These are phyloP conservation scores for Drosophila melanica DNA, from an alignment of 1,140 invertebrate species.

Conservation along the genomic window DNA sequence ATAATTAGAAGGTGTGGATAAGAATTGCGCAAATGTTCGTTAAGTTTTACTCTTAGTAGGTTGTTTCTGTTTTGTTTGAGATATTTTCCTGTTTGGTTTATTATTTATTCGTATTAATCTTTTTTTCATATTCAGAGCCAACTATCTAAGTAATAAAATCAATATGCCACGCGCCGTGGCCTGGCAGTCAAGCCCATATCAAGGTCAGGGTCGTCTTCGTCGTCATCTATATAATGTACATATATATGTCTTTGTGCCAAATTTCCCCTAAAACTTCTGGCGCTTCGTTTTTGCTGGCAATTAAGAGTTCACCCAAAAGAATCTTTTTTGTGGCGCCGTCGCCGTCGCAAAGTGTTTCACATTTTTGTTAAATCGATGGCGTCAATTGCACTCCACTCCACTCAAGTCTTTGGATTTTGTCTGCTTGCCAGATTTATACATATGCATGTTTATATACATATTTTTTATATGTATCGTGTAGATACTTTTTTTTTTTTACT, in stretches of 20 bases:
- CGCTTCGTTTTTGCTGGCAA: constrained; percentile 8
- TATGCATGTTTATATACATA: neutral
- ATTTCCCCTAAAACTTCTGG: neutral
- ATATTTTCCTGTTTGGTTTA: too few species aligned
- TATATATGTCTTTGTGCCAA: too few species aligned
- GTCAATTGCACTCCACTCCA: constrained; percentile 69
- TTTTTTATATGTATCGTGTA: neutral
- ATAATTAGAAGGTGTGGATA: too few species aligned
- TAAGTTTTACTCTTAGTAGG: too few species aligned
- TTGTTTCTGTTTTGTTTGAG: too few species aligned
- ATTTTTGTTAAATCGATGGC: constrained; percentile 76
- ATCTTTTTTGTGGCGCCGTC: constrained; percentile 11
- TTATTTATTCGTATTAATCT: too few species aligned
- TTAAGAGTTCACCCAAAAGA: constrained; percentile 28
- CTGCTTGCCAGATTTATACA: constrained; percentile 33
- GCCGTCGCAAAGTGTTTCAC: constrained; percentile 32
- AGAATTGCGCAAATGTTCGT: too few species aligned
- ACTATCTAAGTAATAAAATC: neutral
- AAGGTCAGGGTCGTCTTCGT: constrained; percentile 57
- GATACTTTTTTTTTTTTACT: neutral
- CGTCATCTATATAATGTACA: constrained; percentile 11
- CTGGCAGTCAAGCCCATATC: neutral
- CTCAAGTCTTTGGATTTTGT: constrained; percentile 13
- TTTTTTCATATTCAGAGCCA: neutral
- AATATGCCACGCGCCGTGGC: constrained; percentile 4